Evolutionary conservation across 2,797 vertebrate species (phyloP), one percentile per base, ranked within the genome.

Genomic region (Mormyrops boulengeri): DNA sequence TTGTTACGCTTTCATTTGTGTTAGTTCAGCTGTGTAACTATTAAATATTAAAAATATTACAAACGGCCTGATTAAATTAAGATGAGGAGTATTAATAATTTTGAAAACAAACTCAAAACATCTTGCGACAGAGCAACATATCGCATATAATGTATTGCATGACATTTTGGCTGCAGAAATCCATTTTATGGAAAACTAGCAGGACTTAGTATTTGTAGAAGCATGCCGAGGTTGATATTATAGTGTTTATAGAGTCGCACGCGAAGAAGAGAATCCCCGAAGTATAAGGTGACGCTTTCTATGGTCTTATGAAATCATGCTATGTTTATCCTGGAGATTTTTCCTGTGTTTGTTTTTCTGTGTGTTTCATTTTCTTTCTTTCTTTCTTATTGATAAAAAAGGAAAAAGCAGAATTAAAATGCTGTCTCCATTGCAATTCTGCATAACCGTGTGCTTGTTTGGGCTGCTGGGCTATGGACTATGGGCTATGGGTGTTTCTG

Each of bases 211-310:
- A 57, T 87, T 87, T 87, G 50, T 52, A 55, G 26, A 53, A 55
- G 85, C 85, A 87, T 34, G 85, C 53, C 34, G 86, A 87, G 86
- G 86, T 41, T 57, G 86, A 57, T 62, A 87, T 87, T 60, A 87
- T 60, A 87, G 53, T 87, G 38, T 87, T 87, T 57, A n/a, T 44
- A 60, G 86, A 87, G 38, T 57, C 52, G 30, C 52, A n/a, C 26
- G 17, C 17, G 17, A 87, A 87, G 84, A 22, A 6, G 26, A 57
- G 50, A 60, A 44, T 57, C 53, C 53, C 17, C 50, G 26, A 57
- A 53, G 53, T 38, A 8, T 47, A 30, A 30, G 86, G 17, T n/a
- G 50, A 87, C 34, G 6, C 86, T 60, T 30, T 60, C 19, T 34
- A 50, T 80, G 66, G 11, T 50, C 30, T 52, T 52, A 77, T 19